Conservation (phyloP, 2,888 invertebrate genomes). For the Epistrophella euchroma region DNA sequence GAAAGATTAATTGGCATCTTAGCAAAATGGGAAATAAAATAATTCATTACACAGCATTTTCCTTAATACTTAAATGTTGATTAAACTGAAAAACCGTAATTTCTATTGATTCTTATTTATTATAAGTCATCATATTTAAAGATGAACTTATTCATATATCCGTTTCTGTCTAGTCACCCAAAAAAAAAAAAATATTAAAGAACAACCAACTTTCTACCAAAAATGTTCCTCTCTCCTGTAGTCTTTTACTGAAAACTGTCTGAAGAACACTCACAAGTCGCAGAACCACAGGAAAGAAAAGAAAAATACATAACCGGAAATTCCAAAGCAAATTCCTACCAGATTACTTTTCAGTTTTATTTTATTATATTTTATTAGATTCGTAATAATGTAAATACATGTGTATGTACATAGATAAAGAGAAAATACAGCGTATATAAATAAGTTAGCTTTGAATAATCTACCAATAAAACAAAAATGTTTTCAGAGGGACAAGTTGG, state of each 20-base stretch:
- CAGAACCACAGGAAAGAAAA: not conserved
- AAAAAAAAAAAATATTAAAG: not conserved
- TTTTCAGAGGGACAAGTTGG: conserved; percentile 1
- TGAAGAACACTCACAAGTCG: not conserved
- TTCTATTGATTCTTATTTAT: not conserved
- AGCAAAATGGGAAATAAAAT: too few species aligned
- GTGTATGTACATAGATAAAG: not conserved
- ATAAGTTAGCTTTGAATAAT: conserved; percentile 39
- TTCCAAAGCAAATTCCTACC: conserved; percentile 34
- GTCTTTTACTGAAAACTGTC: not conserved
- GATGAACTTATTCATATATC: conserved; percentile 16
- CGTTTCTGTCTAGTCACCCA: conserved; percentile 12
- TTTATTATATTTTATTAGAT: conserved; percentile 13
- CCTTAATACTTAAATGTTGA: too few species aligned
- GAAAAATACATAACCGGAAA: conserved; percentile 19
- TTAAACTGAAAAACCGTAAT: not conserved
- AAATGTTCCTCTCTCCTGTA: not conserved
- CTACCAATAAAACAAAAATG: conserved; percentile 25
- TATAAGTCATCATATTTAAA: not conserved
- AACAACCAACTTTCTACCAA: conserved; percentile 20
- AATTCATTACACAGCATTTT: too few species aligned
- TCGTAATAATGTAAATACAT: not conserved
- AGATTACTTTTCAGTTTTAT: not conserved
- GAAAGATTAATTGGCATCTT: too few species aligned
- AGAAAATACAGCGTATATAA: conserved; percentile 9